Evolutionary conservation across 2,888 invertebrate genomes (phyloP).

Genomic region (Branchipolynoe longqiensis): DNA sequence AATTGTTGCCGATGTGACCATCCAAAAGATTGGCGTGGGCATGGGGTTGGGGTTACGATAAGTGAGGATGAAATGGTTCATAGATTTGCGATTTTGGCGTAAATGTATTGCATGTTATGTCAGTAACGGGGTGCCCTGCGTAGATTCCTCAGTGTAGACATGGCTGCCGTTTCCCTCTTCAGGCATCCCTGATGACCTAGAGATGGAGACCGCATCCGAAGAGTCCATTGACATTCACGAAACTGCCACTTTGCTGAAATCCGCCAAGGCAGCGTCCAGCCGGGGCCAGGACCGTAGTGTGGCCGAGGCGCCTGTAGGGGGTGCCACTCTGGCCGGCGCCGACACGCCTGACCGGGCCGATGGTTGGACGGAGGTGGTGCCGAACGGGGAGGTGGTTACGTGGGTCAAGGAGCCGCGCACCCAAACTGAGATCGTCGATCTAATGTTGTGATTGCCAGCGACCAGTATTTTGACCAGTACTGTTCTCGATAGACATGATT

Average conservation of each 20-base stretch:
- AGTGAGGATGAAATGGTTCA: too few relatives aligned
- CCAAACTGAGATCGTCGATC: conserved; percentile 18
- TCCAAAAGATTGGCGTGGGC: too few relatives aligned
- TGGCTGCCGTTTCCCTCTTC: conserved; percentile 37
- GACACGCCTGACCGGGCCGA: background rate
- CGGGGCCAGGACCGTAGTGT: background rate
- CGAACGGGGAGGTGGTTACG: background rate
- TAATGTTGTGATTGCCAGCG: conserved; percentile 52
- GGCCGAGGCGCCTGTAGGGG: background rate
- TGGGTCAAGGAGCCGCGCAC: background rate
- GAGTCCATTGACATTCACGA: conserved; percentile 48
- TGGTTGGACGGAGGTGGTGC: background rate
- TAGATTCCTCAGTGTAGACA: conserved; percentile 12
- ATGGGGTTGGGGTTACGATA: too few relatives aligned
- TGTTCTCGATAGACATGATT: background rate
- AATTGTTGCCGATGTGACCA: too few relatives aligned
- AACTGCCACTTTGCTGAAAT: conserved; percentile 40
- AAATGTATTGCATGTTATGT: too few relatives aligned
- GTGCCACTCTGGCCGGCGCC: background rate
- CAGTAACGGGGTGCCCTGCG: too few relatives aligned
- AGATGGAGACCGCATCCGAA: conserved; percentile 41
- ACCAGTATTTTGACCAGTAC: background rate
- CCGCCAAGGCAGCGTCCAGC: background rate
- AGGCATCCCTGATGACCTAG: conserved; percentile 50
- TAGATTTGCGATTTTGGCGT: too few relatives aligned